These are phyloP conservation scores for Huso huso DNA, from an alignment of 2,797 vertebrate genomes.

Conservation along the genomic window DNA sequence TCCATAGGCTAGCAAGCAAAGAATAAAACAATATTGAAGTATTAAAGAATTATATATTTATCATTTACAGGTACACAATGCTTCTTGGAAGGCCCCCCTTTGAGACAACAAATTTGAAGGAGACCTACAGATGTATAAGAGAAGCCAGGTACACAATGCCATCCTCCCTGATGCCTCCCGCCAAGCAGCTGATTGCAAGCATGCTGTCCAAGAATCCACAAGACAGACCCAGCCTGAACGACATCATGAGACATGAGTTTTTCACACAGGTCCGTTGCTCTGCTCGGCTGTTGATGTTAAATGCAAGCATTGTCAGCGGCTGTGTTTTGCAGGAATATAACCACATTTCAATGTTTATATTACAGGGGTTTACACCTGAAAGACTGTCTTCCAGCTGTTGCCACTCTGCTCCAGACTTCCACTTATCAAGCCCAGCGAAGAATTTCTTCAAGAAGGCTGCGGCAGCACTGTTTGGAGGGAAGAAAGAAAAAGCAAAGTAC, in stretches of 20 bases:
- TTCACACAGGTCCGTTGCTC: slow-evolving; percentile 76
- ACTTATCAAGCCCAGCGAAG: slow-evolving; percentile 91
- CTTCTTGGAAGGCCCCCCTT: slow-evolving; percentile 89
- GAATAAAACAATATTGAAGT: too few relatives aligned
- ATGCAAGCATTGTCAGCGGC: background rate
- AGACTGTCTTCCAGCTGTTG: slow-evolving; percentile 85
- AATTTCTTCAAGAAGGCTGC: slow-evolving; percentile 97
- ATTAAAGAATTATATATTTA: background rate
- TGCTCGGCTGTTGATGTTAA: background rate
- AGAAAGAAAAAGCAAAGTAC: slow-evolving; percentile 93
- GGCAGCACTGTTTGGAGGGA: slow-evolving; percentile 91
- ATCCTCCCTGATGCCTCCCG: slow-evolving; percentile 76
- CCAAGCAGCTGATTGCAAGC: slow-evolving; percentile 82
- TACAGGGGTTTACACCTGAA: slow-evolving; percentile 91
- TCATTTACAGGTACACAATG: slow-evolving; percentile 85
- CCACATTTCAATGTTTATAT: slow-evolving; percentile 11
- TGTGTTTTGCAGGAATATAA: background rate
- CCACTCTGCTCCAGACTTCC: slow-evolving; percentile 89
- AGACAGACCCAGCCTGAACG: slow-evolving; percentile 83
- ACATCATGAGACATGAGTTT: slow-evolving; percentile 90
- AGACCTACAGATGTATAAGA: slow-evolving; percentile 91
- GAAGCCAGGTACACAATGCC: slow-evolving; percentile 90
- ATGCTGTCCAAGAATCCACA: slow-evolving; percentile 88
- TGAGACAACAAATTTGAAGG: slow-evolving; percentile 95
- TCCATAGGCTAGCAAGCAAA: too few relatives aligned